phyloP scores from a whole-genome alignment of 1,140 invertebrate genomes.

The Tachypleus tridentatus region DNA sequence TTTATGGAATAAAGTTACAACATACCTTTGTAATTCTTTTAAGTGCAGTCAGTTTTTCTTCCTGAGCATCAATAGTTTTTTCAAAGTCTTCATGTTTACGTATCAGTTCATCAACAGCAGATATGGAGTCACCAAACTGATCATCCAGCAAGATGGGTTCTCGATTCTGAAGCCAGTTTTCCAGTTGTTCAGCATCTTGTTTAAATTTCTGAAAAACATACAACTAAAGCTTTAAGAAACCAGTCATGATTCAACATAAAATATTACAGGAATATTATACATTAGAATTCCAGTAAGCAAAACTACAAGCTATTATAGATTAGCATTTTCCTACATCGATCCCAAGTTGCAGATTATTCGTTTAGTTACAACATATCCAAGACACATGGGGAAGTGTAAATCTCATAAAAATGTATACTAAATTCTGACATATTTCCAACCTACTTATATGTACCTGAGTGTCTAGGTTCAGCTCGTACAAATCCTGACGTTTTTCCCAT shows the following conservation, averaged over 20 bases:
- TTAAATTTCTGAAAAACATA: constrained; percentile 43
- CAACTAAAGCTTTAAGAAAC: no score
- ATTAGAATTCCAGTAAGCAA: background rate
- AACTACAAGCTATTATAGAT: no score
- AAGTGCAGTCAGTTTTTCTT: constrained; percentile 72
- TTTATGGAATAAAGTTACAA: no score
- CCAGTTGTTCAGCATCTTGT: constrained; percentile 63
- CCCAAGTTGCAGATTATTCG: no score
- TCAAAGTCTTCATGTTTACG: constrained; percentile 79
- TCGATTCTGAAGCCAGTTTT: constrained; percentile 47
- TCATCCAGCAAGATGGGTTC: constrained; percentile 48
- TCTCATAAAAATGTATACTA: no score
- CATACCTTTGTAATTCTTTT: constrained; percentile 61
- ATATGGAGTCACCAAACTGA: constrained; percentile 59
- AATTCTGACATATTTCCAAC: background rate
- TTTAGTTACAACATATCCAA: no score
- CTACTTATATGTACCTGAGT: constrained; percentile 54
- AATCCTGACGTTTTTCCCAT: constrained; percentile 56
- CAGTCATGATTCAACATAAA: constrained; percentile 1
- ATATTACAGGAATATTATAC: background rate
- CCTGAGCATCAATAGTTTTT: constrained; percentile 77
- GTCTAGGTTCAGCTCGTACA: constrained; percentile 78
- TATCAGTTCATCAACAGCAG: constrained; percentile 77
- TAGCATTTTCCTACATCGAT: no score
- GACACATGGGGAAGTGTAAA: no score